Evolutionary conservation across 2,888 invertebrate genomes (phyloP).

Genomic region (Archips crataeganus): DNA sequence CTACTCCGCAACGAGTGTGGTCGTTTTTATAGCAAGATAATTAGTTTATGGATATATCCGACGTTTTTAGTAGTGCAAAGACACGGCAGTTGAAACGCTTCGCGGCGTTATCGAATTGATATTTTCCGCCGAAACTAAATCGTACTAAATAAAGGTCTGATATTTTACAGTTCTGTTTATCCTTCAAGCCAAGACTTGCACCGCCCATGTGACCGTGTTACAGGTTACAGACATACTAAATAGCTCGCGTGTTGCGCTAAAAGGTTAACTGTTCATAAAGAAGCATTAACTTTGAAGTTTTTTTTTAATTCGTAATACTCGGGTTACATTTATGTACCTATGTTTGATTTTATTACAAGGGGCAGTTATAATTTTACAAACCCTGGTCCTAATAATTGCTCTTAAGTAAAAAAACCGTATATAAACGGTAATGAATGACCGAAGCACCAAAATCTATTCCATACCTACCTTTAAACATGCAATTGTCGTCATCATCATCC

Average conservation of each 20-base stretch:
- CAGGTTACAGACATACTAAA: slow-evolving; percentile 26
- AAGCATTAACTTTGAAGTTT: not conserved
- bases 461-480: too few relatives aligned
- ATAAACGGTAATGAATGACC: too few relatives aligned
- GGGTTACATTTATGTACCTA: too few relatives aligned
- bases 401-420: too few relatives aligned
- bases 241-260: slow-evolving; percentile 30
- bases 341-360: too few relatives aligned
- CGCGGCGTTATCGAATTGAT: not conserved
- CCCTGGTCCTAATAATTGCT: not conserved
- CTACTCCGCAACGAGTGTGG: too few relatives aligned
- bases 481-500: too few relatives aligned
- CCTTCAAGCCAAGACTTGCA: slow-evolving; percentile 15
- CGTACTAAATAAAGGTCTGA: slow-evolving; percentile 18
- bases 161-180: slow-evolving; percentile 23
- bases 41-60: too few relatives aligned
- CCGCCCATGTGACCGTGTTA: slow-evolving; percentile 34
- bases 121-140: slow-evolving; percentile 17
- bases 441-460: too few relatives aligned
- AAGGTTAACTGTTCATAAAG: slow-evolving; percentile 31
- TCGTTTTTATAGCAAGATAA: too few relatives aligned
- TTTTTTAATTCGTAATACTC: not conserved
- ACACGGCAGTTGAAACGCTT: too few relatives aligned
- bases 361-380: not conserved
- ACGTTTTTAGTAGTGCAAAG: too few relatives aligned